phyloP scores from a whole-genome alignment of 2,797 vertebrate genomes.

The Microchirus variegatus region DNA sequence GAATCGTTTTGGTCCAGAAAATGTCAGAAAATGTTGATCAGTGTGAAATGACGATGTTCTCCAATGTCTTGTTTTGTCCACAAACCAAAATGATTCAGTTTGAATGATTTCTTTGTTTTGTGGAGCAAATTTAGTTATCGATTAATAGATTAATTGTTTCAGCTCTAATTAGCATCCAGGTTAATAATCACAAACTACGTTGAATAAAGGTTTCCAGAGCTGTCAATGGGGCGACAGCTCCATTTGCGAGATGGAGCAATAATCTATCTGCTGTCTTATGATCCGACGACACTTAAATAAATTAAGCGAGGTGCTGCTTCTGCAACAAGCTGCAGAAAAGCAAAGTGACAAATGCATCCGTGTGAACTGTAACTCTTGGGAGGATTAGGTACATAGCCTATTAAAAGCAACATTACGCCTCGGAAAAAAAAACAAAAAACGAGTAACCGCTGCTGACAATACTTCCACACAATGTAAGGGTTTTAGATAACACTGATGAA shows the following conservation, averaged over 20 bases:
- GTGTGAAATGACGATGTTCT: too few relatives aligned
- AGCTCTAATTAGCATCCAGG: slow-evolving; percentile 5
- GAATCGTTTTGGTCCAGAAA: too few relatives aligned
- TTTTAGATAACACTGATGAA: slow-evolving; percentile 16
- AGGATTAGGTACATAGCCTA: not conserved
- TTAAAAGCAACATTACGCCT: not conserved
- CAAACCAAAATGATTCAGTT: too few relatives aligned
- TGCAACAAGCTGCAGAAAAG: not conserved
- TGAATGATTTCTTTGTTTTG: too few relatives aligned
- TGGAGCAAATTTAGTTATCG: too few relatives aligned
- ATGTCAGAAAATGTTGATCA: too few relatives aligned
- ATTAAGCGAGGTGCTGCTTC: not conserved
- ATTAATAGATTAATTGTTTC: too few relatives aligned
- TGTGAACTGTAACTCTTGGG: not conserved
- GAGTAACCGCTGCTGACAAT: slow-evolving; percentile 6
- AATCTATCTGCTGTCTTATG: too few relatives aligned
- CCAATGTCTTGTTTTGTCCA: too few relatives aligned
- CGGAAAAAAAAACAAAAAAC: not conserved
- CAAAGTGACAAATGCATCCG: not conserved
- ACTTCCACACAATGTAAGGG: not conserved
- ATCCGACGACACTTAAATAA: not conserved
- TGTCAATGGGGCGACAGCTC: not conserved
- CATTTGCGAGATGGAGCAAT: not conserved
- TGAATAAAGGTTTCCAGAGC: not conserved
- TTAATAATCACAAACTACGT: not conserved